Percentiles rank a stretch among this genome's conserved stretches.
Conservation (phyloP, 2,888 invertebrate genomes). For the Chrysomela aeneicollis region DNA sequence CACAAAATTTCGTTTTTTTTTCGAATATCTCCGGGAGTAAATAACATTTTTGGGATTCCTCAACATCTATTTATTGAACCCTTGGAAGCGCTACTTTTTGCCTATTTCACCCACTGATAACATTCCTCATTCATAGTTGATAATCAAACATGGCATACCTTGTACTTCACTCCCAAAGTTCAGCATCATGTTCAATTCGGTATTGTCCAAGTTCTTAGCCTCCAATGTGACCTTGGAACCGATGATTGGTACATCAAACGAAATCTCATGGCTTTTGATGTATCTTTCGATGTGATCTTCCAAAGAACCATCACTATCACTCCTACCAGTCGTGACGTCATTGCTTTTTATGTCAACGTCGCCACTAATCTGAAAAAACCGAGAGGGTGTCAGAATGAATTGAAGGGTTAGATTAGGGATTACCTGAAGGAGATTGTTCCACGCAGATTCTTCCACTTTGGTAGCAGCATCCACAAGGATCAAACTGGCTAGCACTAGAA, state of each 20-base stretch:
- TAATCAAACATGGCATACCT: conserved; percentile 40
- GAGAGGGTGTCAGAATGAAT: no score
- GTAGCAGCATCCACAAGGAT: conserved; percentile 18
- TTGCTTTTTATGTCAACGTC: conserved; percentile 38
- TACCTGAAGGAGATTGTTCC: conserved; percentile 29
- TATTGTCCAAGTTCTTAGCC: conserved; percentile 77
- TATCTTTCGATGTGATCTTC: conserved; percentile 67
- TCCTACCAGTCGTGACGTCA: conserved; percentile 32
- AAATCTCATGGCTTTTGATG: conserved; percentile 78
- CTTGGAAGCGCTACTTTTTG: no score
- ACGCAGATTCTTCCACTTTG: conserved; percentile 20
- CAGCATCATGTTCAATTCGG: conserved; percentile 77
- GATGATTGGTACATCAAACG: conserved; percentile 75
- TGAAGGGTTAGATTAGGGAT: no score
- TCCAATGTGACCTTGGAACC: conserved; percentile 74
- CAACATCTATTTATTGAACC: no score
- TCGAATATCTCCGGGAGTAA: no score
- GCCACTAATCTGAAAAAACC: conserved; percentile 38
- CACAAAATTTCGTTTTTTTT: no score
- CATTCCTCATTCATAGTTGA: neutral
- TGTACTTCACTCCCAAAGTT: conserved; percentile 64
- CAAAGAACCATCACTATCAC: conserved; percentile 22
- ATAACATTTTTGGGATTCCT: no score
- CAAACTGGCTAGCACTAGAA: conserved; percentile 16
- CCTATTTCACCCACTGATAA: no score